These are phyloP conservation scores for Andrena fulva DNA, from an alignment of 2,888 invertebrate species.

Conservation along the genomic window DNA sequence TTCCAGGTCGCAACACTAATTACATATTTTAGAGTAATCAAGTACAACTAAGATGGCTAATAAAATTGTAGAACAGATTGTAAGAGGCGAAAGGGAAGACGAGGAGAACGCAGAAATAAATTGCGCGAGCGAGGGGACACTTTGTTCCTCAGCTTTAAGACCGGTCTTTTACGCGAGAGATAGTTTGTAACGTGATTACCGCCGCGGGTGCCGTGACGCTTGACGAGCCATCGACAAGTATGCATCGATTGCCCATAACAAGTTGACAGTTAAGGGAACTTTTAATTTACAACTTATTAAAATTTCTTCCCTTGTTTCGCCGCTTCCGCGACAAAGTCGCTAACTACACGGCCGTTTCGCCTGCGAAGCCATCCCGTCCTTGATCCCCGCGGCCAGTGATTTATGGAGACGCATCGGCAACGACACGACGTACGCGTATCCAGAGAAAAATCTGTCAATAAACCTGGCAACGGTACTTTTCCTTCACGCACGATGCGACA, in stretches of 20 bases:
- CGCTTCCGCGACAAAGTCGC: slow-evolving; percentile 44
- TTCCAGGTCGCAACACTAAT: neutral
- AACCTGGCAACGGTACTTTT: slow-evolving; percentile 72
- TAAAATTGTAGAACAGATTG: neutral
- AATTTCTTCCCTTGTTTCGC: slow-evolving; percentile 63
- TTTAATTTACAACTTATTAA: slow-evolving; percentile 80
- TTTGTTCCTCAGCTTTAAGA: slow-evolving; percentile 17
- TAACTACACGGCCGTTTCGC: slow-evolving; percentile 60
- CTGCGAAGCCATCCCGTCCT: slow-evolving; percentile 65
- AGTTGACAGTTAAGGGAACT: slow-evolving; percentile 72
- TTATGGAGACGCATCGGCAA: slow-evolving; percentile 75
- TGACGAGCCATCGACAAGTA: slow-evolving; percentile 3
- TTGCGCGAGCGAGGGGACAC: neutral
- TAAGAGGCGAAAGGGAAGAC: too few relatives aligned
- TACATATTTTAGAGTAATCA: neutral
- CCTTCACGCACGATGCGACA: neutral
- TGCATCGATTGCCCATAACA: slow-evolving; percentile 79
- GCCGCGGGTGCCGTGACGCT: slow-evolving; percentile 28
- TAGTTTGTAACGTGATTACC: slow-evolving; percentile 8
- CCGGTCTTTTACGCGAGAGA: slow-evolving; percentile 8
- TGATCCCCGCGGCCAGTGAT: slow-evolving; percentile 70
- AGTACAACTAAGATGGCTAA: neutral
- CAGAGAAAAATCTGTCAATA: slow-evolving; percentile 73
- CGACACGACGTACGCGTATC: slow-evolving; percentile 62
- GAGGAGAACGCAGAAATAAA: neutral